A percentile compares a stretch with the other conserved stretches of the same genome.
These are phyloP conservation scores for Lypha dubia DNA, from an alignment of 2,888 invertebrate genomes.

Conservation along the genomic window DNA sequence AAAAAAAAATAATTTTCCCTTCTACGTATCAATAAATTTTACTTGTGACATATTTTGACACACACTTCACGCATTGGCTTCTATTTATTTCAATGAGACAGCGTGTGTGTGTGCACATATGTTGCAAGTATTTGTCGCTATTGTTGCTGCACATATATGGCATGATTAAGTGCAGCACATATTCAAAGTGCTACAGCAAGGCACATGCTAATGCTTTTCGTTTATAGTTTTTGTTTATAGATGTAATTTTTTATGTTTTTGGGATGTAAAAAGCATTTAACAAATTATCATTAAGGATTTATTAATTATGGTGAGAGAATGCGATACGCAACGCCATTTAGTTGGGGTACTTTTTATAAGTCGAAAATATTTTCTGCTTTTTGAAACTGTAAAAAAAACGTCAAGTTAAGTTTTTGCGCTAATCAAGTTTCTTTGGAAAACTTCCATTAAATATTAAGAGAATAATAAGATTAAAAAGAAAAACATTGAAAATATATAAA, in stretches of 20 bases:
- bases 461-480: no score
- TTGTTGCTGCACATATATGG: constrained; percentile 37
- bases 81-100: constrained; percentile 13
- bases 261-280: constrained; percentile 21
- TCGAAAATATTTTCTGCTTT: not conserved
- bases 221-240: not conserved
- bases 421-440: no score
- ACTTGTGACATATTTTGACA: constrained; percentile 72
- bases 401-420: no score
- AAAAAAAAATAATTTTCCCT: constrained; percentile 2
- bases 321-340: not conserved
- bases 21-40: constrained; percentile 69
- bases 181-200: constrained; percentile 45
- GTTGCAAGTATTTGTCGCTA: constrained; percentile 7
- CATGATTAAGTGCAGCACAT: constrained; percentile 59
- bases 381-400: no score
- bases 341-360: not conserved
- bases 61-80: constrained; percentile 68
- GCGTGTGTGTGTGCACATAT: not conserved
- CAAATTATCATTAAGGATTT: constrained; percentile 24
- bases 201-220: constrained; percentile 23
- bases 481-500: no score
- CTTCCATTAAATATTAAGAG: no score
- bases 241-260: not conserved
- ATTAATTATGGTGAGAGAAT: not conserved